A percentile compares a stretch with the other conserved stretches of the same genome.
These are phyloP conservation scores for Ctena decussata DNA, from an alignment of 2,888 invertebrate species.

Conservation along the genomic window DNA sequence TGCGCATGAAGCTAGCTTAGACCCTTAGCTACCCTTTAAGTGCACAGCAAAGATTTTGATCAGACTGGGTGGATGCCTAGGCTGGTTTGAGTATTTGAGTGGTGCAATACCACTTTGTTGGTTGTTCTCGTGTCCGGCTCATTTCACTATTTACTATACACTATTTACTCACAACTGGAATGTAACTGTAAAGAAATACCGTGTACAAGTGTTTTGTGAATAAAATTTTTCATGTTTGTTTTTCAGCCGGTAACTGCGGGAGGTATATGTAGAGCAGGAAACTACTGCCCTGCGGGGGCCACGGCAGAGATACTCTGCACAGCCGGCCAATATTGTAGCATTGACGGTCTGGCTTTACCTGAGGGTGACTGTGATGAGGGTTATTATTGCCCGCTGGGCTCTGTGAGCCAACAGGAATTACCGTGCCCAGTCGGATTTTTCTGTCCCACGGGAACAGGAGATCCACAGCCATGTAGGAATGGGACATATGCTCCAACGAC, in stretches of 20 bases:
- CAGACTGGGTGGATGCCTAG: no score
- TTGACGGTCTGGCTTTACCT: conserved; percentile 74
- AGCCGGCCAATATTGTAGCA: conserved; percentile 82
- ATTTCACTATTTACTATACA: no score
- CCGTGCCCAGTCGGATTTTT: conserved; percentile 79
- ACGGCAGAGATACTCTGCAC: conserved; percentile 78
- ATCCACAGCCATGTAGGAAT: conserved; percentile 81
- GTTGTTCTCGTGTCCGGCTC: no score
- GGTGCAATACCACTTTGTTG: no score
- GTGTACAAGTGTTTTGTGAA: no score
- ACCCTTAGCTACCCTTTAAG: no score
- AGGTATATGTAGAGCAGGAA: conserved; percentile 82
- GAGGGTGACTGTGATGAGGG: conserved; percentile 80
- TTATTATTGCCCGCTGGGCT: conserved; percentile 80
- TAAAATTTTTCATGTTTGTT: not conserved
- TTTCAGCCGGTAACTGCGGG: conserved; percentile 80
- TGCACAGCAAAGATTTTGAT: no score
- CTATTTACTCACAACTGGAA: no score
- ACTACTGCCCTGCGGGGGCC: conserved; percentile 83
- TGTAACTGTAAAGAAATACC: no score
- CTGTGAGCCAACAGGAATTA: conserved; percentile 68
- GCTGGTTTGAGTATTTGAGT: no score
- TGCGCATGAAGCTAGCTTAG: no score
- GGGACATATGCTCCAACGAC: conserved; percentile 81
- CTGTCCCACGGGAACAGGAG: conserved; percentile 77